Base-by-base conservation (phyloP, 2,113 vertebrate species). In the Pygathrix nemaeus region DNA sequence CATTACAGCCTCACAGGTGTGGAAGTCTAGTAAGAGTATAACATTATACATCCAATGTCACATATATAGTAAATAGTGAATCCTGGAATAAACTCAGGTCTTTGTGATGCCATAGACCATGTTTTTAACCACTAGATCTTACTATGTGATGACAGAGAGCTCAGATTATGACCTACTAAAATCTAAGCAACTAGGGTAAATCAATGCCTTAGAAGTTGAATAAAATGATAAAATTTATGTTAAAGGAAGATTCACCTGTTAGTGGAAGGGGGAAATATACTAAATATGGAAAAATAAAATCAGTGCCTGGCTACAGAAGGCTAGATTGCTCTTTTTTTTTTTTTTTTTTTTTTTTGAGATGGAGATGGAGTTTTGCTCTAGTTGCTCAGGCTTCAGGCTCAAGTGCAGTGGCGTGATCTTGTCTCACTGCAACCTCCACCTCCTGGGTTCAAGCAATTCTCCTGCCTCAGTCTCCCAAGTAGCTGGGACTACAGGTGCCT, bases 241-340 rank as follows among this genome's bases (percentile, higher is more conserved):
- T 88, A 72, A 96, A 88, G 52, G 70, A 96, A 94, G n/a, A 55
- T 10, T 79, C 52, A 79, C 48, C 18, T 72, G 40, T 83, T 88
- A 90, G 55, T 52, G 23, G 48, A 59, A 89, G 35, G 5, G 57
- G 57, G 40, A 90, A 17, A 17, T 27, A 40, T 25, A 50, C 27
- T 76, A 57, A 93, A 79, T 7, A 20, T 76, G 21, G 57, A 40
- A 66, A 93, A 48, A 84, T 75, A 14, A 73, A 68, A 27, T 90
- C 75, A 43, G 40, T 76, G 10, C 40, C 40, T 76, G 59, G 48
- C 55, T 86, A n/a, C 32, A 68, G 35, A 86, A 75, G 38, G 20
- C 50, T 78, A 85, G 12, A 57, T 93, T 48, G 0, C 35, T 83
- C 11, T 30, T 52, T 30, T 64, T 27, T 64, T 64, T 27, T 14